phyloP scores from a whole-genome alignment of 2,888 invertebrate genomes.

The Sarcophaga caerulescens region DNA sequence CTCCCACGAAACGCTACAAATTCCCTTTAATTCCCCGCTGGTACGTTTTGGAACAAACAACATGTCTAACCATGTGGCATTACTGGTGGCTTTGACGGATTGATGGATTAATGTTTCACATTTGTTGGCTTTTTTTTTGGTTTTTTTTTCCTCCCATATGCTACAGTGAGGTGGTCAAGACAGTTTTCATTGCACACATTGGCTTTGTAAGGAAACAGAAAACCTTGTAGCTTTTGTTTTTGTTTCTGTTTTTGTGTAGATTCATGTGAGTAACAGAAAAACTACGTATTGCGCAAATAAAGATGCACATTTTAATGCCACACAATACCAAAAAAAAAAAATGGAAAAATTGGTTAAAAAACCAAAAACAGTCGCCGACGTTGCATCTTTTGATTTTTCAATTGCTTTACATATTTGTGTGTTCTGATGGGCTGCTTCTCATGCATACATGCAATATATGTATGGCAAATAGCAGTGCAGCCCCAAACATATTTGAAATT shows the following conservation, averaged over 20 bases:
- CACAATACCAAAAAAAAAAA: constrained; percentile 53
- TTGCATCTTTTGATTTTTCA: constrained; percentile 50
- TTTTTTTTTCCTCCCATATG: neutral
- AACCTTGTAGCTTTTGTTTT: constrained; percentile 60
- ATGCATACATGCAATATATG: constrained; percentile 10
- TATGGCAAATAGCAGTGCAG: constrained; percentile 54
- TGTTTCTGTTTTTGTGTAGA: constrained; percentile 7
- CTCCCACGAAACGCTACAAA: too few species aligned
- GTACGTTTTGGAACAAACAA: too few species aligned
- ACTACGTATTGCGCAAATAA: constrained; percentile 66
- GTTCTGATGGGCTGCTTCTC: constrained; percentile 22
- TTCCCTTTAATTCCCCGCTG: too few species aligned
- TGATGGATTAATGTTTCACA: constrained; percentile 75
- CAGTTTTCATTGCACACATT: constrained; percentile 48
- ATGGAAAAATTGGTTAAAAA: neutral
- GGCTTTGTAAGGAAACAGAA: constrained; percentile 62
- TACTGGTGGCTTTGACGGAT: constrained; percentile 33
- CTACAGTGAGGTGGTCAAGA: constrained; percentile 58
- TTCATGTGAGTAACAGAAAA: constrained; percentile 16
- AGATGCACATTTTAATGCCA: constrained; percentile 69
- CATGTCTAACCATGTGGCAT: constrained; percentile 29
- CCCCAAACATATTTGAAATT: constrained; percentile 61
- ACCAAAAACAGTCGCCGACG: constrained; percentile 42
- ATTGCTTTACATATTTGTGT: constrained; percentile 67
- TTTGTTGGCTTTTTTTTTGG: constrained; percentile 1